Evolutionary conservation across 2,797 vertebrate genomes (phyloP).

Genomic region (Rhabdophis nuchalis): DNA sequence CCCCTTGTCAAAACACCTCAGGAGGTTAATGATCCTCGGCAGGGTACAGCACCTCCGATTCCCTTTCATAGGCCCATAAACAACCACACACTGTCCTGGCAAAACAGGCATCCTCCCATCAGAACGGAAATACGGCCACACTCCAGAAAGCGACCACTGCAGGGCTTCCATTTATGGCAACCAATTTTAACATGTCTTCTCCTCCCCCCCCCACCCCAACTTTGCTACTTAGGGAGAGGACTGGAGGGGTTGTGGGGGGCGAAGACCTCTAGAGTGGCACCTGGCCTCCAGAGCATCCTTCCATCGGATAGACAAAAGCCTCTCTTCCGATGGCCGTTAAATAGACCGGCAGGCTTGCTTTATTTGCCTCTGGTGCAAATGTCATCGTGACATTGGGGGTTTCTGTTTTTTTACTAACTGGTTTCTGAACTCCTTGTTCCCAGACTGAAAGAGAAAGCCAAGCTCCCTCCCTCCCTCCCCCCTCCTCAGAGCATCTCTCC

Average conservation of each 20-base stretch:
- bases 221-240: neutral
- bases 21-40: neutral
- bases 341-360: neutral
- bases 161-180: neutral
- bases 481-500: neutral
- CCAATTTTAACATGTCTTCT: neutral
- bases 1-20: neutral
- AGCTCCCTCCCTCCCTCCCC: too few species aligned
- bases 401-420: neutral
- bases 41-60: neutral
- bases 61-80: neutral
- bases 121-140: neutral
- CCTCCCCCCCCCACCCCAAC: neutral
- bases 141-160: neutral
- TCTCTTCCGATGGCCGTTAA: neutral
- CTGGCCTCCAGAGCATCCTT: neutral
- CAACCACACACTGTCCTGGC: neutral
- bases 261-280: neutral
- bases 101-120: neutral
- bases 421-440: neutral
- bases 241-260: neutral
- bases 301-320: neutral
- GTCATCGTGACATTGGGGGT: neutral
- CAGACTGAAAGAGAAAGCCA: neutral
- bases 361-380: neutral